Conservation (phyloP, 2,113 vertebrate genomes). For the Corapipo altera region DNA sequence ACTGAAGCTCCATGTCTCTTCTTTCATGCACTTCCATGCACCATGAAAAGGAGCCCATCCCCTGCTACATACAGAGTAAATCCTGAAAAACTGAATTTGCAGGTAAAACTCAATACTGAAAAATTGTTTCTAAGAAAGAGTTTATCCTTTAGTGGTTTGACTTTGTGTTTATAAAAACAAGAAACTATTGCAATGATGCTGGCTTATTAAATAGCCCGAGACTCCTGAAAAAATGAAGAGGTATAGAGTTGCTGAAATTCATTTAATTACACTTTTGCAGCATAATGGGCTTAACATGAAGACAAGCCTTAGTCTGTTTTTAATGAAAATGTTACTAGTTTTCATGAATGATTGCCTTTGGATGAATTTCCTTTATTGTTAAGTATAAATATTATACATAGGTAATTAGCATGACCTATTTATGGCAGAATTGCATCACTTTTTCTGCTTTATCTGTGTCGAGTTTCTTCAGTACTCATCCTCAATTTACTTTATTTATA, state of each 20-base stretch:
- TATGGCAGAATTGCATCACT: not conserved
- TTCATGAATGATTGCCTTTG: not conserved
- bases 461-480: not conserved
- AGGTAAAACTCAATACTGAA: not conserved
- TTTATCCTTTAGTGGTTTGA: not conserved
- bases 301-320: not conserved
- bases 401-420: not conserved
- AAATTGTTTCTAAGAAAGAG: not conserved
- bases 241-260: not conserved
- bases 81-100: not conserved
- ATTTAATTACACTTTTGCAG: constrained; percentile 1
- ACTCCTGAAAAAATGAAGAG: not conserved
- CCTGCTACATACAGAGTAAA: not conserved
- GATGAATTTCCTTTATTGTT: not conserved
- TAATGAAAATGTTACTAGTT: constrained; percentile 10
- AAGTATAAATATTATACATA: not conserved
- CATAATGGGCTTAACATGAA: not conserved
- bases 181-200: not conserved
- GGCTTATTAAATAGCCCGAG: not conserved
- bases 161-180: not conserved
- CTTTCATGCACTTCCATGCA: not conserved
- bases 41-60: not conserved
- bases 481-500: not conserved
- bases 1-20: not conserved
- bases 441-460: not conserved